Base-by-base conservation (phyloP, 1,140 invertebrate genomes). In the Popillia japonica region DNA sequence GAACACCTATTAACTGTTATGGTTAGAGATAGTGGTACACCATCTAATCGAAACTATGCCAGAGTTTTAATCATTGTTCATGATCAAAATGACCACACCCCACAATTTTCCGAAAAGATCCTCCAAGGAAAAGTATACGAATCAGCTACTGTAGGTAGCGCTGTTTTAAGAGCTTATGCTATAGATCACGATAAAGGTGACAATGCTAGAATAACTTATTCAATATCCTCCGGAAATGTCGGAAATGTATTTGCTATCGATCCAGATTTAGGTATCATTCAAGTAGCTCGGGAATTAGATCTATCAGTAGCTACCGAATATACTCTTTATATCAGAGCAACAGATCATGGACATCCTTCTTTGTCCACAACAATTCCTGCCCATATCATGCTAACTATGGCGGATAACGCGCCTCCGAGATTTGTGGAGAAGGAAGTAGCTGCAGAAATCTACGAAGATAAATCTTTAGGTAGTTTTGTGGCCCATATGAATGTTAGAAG, bases 21-120 rank as follows among this genome's bases (percentile, higher is more conserved):
- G 91, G 96, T 96, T 0, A 93, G 94, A 80, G 97, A 99, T 87
- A 93, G 95, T 83, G 96, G 96, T 0, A 94, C 93, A 0, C 95
- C 94, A 10, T 92, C 94, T 0, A 94, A 96, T 83, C 89, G 94
- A 14, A 96, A 96, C 85, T 96, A 94, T 84, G 95, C 96, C 2
- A 89, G 96, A 81, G 93, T 98, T 0, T 87, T 92, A 34, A 92
- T 98, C 61, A 92, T 91, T 68, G 94, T 98, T 0, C 90, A 93
- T 81, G 96, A 97, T 87, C 92, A 95, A 80, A 98, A 98, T 87
- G 96, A 98, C 85, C 95, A 97, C 85, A 88, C 92, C 27, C 96
- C 96, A 0, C 92, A 93, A 84, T 97, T 97, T 83, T 92, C 93
- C 72, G 90, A 91, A 40, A 90, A 91, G 81, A 90, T 94, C 61